Evolutionary conservation across 2,888 invertebrate genomes (phyloP), one percentile per base, ranked within the genome.

Genomic region (Nebria brevicollis): DNA sequence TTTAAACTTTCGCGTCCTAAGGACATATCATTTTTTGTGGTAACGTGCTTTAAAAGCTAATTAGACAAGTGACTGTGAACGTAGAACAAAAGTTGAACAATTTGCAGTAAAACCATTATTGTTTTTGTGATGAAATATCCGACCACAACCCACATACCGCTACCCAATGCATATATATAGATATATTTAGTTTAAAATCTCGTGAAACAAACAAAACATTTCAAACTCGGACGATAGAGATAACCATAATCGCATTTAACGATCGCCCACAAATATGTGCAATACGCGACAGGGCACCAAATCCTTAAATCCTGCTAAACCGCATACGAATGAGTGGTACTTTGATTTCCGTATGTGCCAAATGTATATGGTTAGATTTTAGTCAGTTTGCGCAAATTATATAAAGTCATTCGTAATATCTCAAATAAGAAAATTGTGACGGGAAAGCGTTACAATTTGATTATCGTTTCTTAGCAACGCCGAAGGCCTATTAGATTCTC

Each of bases 381-480:
- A 8, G 54, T 8, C 4, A 6, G 54, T 54, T 54, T 54, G 2
- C 13, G 54, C 8, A 2, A 54, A 54, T 54, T 54, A 8, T 54
- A 54, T 54, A 54, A 43, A 54, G 54, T 7, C 54, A 11, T 54
- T 54, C 54, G 54, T 54, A 54, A 34, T 34, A 34, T 34, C 34
- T 34, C 34, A 34, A 34, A 34, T 34, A 34, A 34, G 34, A 34
- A 34, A 54, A 54, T 54, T 54, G 54, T 13, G 54, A 11, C 54
- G 54, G 54, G 54, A 54, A 54, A 54, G 54, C 54, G 54, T 54
- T 54, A 54, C 54, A 54, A 54, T 54, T 54, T 54, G 54, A 54
- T 54, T 54, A 54, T 54, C 54, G 54, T 54, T 54, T 54, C 54
- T 54, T 54, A 54, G 54, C 54, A 54, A 54, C 54, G 54, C 13